Conservation (phyloP, 2,113 vertebrate species). For the Neomonachus schauinslandi region DNA sequence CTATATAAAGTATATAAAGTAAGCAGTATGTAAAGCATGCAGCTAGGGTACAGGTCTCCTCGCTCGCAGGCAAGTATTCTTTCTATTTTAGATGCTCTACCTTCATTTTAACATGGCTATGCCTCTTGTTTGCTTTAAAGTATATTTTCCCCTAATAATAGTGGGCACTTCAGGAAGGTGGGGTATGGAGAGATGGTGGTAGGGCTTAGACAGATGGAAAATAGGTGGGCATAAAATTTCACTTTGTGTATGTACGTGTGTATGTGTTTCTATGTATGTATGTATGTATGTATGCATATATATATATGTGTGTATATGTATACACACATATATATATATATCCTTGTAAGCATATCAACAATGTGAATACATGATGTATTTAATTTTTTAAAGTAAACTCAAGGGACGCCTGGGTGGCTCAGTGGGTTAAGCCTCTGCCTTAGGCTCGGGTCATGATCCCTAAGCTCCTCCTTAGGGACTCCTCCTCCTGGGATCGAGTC, state of each 20-base stretch:
- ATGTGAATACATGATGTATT: background rate
- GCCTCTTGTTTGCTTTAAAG: background rate
- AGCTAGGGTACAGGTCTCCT: background rate
- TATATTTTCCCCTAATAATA: background rate
- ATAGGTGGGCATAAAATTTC: background rate
- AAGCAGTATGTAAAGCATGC: background rate
- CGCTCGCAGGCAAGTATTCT: background rate
- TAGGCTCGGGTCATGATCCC: no score
- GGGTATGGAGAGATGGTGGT: background rate
- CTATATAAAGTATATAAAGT: background rate
- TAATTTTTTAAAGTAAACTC: constrained; percentile 29
- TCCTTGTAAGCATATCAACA: background rate
- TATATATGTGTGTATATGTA: background rate
- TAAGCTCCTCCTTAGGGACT: no score
- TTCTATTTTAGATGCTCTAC: constrained; percentile 21
- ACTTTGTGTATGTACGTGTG: background rate
- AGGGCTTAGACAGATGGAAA: background rate
- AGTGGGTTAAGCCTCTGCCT: no score
- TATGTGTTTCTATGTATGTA: background rate
- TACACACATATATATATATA: background rate
- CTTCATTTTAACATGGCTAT: background rate
- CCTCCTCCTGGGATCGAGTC: no score
- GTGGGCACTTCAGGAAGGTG: background rate
- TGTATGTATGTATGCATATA: background rate
- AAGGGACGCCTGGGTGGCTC: background rate